Percentiles rank a stretch among this genome's conserved stretches.
phyloP scores from a whole-genome alignment of 2,113 vertebrate genomes.

The Calidris pygmaea region DNA sequence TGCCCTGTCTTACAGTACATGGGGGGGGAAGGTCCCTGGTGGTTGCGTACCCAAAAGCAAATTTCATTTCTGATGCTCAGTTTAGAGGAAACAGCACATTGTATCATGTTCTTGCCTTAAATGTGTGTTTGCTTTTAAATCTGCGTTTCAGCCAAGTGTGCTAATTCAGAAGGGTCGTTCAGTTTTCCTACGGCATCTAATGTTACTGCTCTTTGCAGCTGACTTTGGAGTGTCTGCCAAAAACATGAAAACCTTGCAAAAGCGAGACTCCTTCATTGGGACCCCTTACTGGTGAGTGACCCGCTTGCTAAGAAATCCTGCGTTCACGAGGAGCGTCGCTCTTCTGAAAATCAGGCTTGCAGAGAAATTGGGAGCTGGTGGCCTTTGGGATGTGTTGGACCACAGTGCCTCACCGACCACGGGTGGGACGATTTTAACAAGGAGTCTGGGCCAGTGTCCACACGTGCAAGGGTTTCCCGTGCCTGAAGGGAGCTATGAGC shows the following conservation, averaged over 20 bases:
- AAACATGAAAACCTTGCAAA: conserved; percentile 93
- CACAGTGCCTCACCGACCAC: accelerated
- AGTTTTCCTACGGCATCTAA: not conserved
- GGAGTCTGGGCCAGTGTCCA: not conserved
- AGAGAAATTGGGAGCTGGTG: not conserved
- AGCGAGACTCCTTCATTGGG: conserved; percentile 94
- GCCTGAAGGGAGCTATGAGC: not conserved
- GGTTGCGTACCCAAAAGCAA: not conserved
- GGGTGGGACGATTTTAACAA: not conserved
- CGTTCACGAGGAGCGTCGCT: accelerated
- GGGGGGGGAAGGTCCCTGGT: not conserved
- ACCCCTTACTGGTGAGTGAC: conserved; percentile 93
- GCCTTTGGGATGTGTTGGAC: not conserved
- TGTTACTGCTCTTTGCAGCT: conserved; percentile 74
- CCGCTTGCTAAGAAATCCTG: not conserved
- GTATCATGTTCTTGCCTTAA: not conserved
- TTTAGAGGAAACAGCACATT: not conserved
- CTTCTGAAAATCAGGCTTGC: not conserved
- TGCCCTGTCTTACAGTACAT: not conserved
- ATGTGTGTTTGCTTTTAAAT: not conserved
- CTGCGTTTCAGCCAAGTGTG: not conserved
- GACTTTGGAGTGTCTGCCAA: conserved; percentile 98
- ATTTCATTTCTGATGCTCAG: not conserved
- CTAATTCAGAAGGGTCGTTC: not conserved
- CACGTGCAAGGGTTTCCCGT: not conserved